These are phyloP conservation scores for Aphelocoma coerulescens DNA, from an alignment of 2,113 vertebrate species.

Conservation along the genomic window DNA sequence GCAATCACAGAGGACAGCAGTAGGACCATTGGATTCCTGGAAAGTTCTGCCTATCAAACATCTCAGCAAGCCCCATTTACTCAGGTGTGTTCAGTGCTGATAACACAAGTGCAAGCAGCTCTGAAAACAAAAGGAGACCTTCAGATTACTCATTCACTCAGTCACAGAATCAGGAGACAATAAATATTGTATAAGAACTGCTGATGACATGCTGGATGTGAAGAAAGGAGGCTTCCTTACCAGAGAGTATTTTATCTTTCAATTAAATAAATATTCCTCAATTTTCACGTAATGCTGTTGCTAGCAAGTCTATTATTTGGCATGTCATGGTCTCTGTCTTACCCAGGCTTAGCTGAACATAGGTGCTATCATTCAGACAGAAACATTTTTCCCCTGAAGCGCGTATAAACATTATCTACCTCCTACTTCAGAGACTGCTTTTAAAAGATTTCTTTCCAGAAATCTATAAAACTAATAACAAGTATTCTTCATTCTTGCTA, in stretches of 20 bases:
- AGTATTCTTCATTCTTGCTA: neutral
- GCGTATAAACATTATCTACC: neutral
- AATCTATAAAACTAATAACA: neutral
- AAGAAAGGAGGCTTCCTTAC: neutral
- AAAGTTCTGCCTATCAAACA: conserved; percentile 8
- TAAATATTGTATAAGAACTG: neutral
- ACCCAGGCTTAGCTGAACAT: neutral
- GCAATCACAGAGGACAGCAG: neutral
- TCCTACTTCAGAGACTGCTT: neutral
- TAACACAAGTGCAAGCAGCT: neutral
- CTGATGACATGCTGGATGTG: neutral
- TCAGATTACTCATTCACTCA: neutral
- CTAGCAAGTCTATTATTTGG: neutral
- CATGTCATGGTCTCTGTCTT: neutral
- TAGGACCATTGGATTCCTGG: conserved; percentile 12
- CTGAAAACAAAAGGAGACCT: conserved; percentile 17
- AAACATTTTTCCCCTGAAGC: neutral
- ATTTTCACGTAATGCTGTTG: neutral
- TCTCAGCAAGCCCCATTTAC: neutral
- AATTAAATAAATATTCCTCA: neutral
- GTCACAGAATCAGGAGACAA: neutral
- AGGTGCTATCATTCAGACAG: neutral
- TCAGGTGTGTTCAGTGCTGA: conserved; percentile 17
- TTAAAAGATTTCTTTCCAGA: neutral
- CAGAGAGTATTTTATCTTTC: neutral